Conservation (phyloP, 1,140 invertebrate species). For the Danaus melanippus region DNA sequence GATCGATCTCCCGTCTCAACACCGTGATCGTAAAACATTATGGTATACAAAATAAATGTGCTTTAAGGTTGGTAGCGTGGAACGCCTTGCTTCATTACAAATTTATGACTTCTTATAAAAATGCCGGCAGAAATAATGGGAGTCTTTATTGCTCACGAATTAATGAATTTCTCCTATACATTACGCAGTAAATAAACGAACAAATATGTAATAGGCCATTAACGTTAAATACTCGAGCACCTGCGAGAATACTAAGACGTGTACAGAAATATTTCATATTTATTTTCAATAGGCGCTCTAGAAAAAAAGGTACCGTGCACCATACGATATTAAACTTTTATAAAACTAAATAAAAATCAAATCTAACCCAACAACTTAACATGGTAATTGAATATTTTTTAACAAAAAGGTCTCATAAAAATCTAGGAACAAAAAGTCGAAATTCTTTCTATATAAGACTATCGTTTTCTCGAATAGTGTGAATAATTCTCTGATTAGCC, state of each 20-base stretch:
- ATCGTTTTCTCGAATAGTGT: too few species aligned
- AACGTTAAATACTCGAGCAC: constrained; percentile 25
- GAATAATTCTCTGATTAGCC: too few species aligned
- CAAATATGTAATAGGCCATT: constrained; percentile 18
- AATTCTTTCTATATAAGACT: too few species aligned
- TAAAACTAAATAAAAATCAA: too few species aligned
- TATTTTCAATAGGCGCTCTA: constrained; percentile 15
- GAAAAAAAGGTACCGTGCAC: neutral
- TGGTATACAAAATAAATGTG: constrained; percentile 12
- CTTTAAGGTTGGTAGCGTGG: constrained; percentile 19
- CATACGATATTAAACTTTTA: too few species aligned
- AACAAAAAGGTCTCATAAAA: too few species aligned
- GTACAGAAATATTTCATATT: constrained; percentile 18
- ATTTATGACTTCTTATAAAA: constrained; percentile 44
- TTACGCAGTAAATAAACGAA: constrained; percentile 23
- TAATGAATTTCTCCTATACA: constrained; percentile 39
- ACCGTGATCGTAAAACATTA: constrained; percentile 25
- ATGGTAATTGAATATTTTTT: too few species aligned
- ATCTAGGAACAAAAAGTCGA: too few species aligned
- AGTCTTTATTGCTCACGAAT: constrained; percentile 49
- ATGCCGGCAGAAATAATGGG: constrained; percentile 34
- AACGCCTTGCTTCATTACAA: constrained; percentile 44
- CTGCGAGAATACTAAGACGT: constrained; percentile 19
- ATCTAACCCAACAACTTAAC: too few species aligned
- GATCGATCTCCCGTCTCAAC: neutral